Evolutionary conservation across 2,888 invertebrate genomes (phyloP), one percentile per base, ranked within the genome.

Genomic region (Catotricha subobsoleta): DNA sequence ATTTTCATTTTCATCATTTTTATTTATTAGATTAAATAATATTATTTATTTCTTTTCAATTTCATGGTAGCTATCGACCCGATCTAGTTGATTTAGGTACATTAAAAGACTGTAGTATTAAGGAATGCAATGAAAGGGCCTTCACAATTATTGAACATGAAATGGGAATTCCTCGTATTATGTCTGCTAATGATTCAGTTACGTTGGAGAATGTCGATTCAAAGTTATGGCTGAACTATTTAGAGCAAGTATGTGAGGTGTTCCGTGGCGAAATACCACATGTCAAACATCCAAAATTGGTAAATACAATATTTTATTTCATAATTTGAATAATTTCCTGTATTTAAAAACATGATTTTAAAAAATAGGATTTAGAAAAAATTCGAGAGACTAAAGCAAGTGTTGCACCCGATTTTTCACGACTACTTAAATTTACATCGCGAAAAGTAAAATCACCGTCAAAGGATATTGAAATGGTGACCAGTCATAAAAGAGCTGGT

Each of bases 181-280:
- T 84, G 74, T 77, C 78, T 6, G 76, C 82, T 1, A 72, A 74
- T 50, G 88, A 90, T 52, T 79, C 62, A 1, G 31, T 60, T 23
- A 56, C 56, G 23, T 44, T 63, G 8, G 55, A 50, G 12, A 53
- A 52, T 27, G 46, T 60, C 5, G 63, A 63, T 43, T 55, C 60
- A 4, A 60, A 60, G 43, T 46, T 54, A n/a, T 63, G 62, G 62
- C 74, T 88, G 15, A 76, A 81, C 40, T 94, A 92, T 58, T 67
- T 94, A 45, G 76, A 82, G 38, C 82, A 88, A 59, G 78, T 94
- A 46, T 91, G 91, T 63, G 79, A 83, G 58, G 76, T 78, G 41
- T 92, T 94, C 67, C 78, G 87, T 51, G 86, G 90, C 35, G 90
- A 92, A 63, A 84, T 90, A 52, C 90, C 91, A 6, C 76, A 80